Base-by-base conservation (phyloP, 2,888 invertebrate species). In the Leptura quadrifasciata region DNA sequence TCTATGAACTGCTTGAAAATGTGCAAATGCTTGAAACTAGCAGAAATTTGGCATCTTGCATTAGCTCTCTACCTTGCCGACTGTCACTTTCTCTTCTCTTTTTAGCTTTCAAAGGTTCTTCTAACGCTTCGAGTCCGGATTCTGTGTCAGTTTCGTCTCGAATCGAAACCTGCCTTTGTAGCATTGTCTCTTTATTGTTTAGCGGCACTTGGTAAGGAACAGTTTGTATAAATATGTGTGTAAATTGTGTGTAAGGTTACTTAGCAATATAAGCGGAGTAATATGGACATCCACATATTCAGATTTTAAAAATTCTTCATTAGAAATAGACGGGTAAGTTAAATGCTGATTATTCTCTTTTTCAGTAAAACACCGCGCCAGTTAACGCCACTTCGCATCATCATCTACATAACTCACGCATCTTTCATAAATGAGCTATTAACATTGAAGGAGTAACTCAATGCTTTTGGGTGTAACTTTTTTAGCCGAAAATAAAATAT, bases 31-130 rank as follows among this genome's bases (percentile, higher is more conserved):
- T 73, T 57, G 58, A 31, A 80, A 80, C 79, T 81, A 81, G 81
- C 79, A 79, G 47, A 72, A 76, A 70, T 74, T 47, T 77, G 63
- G 71, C 73, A 18, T 77, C 58, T 79, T 73, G 75, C 79, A 79
- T 76, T 77, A 76, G 64, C 69, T 71, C 72, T 85, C 84, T 92
- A 93, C 93, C 93, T 93, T 92, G 92, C 88, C 92, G 92, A 88
- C 91, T 92, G 54, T 84, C 83, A 75, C 76, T 81, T 87, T 93
- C 92, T 88, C 92, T 91, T 87, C 92, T 91, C 87, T 91, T 91
- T 90, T 91, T 91, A 78, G 91, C 91, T 88, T 91, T 92, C 85
- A 93, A 90, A 81, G 93, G 93, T 89, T 93, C 93, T 88, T 93
- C 93, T 87, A 93, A 91, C 84, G 93, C 92, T 86, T 92, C 92